A percentile compares a stretch with the other conserved stretches of the same genome.
phyloP scores from a whole-genome alignment of 2,797 vertebrate species.

The Centroberyx gerrardi region DNA sequence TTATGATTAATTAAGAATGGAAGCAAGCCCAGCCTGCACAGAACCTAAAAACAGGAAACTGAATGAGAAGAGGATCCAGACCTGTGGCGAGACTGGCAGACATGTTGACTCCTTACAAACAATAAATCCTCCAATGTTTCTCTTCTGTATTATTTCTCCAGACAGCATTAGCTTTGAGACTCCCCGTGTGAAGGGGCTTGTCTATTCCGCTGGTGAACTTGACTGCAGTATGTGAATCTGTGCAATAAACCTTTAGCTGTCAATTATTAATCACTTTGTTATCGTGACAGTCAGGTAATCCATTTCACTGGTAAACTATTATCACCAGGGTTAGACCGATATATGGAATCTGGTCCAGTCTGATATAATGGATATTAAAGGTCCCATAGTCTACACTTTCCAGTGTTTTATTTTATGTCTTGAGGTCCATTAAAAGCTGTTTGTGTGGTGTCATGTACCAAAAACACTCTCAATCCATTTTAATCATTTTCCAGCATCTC shows the following conservation, averaged over 20 bases:
- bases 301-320: constrained; percentile 56
- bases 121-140: neutral
- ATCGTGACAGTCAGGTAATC: constrained; percentile 55
- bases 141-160: neutral
- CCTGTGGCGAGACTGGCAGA: constrained; percentile 48
- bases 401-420: no score
- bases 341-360: no score
- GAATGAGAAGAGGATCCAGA: constrained; percentile 29
- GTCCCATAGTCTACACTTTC: no score
- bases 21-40: neutral
- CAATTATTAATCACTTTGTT: constrained; percentile 78
- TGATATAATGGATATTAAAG: no score
- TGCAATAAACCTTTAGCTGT: constrained; percentile 43
- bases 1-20: no score
- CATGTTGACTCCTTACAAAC: constrained; percentile 35
- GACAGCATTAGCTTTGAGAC: neutral
- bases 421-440: no score
- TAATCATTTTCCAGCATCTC: no score
- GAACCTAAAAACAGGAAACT: neutral
- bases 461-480: no score
- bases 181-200: constrained; percentile 11
- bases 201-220: constrained; percentile 1
- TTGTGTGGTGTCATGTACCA: no score
- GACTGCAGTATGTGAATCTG: constrained; percentile 17
- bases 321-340: neutral